These are phyloP conservation scores for Nephotettix cincticeps DNA, from an alignment of 1,140 invertebrate species.

Conservation along the genomic window DNA sequence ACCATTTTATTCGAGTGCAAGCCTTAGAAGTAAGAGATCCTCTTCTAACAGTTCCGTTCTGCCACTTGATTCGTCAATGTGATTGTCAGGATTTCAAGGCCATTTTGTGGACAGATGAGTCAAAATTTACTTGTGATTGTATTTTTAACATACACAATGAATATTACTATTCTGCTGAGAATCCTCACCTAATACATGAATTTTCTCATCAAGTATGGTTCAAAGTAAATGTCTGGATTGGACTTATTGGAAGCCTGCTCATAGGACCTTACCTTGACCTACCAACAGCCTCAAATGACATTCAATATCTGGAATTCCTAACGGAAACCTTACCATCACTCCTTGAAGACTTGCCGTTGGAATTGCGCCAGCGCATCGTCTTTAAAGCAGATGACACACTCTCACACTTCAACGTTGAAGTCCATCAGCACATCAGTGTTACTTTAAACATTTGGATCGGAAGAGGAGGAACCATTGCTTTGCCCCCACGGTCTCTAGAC, in stretches of 20 bases:
- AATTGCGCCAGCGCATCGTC: background rate
- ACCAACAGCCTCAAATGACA: constrained; percentile 1
- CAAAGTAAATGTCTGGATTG: constrained; percentile 1
- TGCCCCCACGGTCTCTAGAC: constrained; percentile 44
- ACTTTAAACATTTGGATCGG: constrained; percentile 12
- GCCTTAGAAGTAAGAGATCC: background rate
- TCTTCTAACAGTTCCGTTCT: background rate
- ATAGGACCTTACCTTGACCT: too few relatives aligned
- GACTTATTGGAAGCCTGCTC: too few relatives aligned
- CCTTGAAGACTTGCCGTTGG: constrained; percentile 6
- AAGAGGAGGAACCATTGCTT: constrained; percentile 14
- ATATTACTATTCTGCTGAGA: background rate
- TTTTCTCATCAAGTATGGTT: background rate
- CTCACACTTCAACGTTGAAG: background rate
- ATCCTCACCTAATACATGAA: constrained; percentile 3
- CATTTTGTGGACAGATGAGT: constrained; percentile 8
- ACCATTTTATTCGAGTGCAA: constrained; percentile 12
- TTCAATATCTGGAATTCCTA: background rate
- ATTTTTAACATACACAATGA: background rate
- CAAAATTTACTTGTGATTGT: background rate
- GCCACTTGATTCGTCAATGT: background rate
- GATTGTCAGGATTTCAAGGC: background rate
- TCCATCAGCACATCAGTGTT: background rate
- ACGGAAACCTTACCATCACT: background rate
- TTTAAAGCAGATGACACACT: background rate